A percentile compares a stretch with the other conserved stretches of the same genome.
Conservation (phyloP, 37 sponge, comb jelly and placozoan species). For the Diacarnus erythraeanus region DNA sequence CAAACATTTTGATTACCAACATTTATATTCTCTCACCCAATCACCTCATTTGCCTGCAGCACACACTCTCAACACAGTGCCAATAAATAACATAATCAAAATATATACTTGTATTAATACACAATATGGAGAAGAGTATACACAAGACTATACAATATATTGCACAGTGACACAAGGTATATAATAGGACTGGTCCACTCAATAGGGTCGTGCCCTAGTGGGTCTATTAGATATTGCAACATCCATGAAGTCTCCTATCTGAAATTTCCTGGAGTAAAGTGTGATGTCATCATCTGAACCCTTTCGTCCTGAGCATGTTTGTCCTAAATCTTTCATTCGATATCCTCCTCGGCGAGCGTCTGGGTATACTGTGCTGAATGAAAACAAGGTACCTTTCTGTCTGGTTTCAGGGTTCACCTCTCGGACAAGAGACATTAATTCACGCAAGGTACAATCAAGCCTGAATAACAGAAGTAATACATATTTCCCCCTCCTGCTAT, state of each 20-base stretch:
- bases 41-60: no score
- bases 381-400: conserved; percentile 83
- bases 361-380: conserved; percentile 89
- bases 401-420: conserved; percentile 91
- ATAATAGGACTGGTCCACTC: not conserved
- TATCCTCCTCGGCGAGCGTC: conserved; percentile 71
- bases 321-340: conserved; percentile 86
- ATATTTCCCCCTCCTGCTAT: no score
- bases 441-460: conserved; percentile 89
- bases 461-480: no score
- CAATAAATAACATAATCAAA: no score
- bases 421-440: conserved; percentile 82
- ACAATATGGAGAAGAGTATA: not conserved
- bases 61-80: no score
- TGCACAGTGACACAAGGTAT: not conserved
- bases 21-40: no score
- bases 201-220: conserved; percentile 58
- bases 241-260: conserved; percentile 92
- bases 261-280: conserved; percentile 74
- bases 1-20: no score
- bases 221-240: conserved; percentile 76
- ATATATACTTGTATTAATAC: no score
- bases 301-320: conserved; percentile 65
- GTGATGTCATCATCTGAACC: conserved; percentile 78
- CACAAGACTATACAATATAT: not conserved